Conservation (phyloP, 2,888 invertebrate genomes). For the Junonia oenone region DNA sequence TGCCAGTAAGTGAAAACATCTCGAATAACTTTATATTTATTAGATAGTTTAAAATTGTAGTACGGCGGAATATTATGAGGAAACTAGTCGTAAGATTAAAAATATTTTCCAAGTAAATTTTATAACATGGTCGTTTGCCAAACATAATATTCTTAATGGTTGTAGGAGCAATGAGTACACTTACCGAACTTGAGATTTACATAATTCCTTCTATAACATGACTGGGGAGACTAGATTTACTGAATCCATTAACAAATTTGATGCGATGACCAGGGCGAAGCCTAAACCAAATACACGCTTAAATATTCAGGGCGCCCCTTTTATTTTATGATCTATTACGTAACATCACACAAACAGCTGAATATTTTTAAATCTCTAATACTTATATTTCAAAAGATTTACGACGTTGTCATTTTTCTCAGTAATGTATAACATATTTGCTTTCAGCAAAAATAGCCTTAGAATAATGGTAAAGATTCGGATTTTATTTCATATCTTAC, state of each 20-base stretch:
- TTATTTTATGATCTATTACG: conserved; percentile 4
- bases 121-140: conserved; percentile 3
- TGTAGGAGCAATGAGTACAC: conserved; percentile 5
- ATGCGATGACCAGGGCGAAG: conserved; percentile 6
- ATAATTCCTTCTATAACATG: conserved; percentile 16
- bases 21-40: background rate
- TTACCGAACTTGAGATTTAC: conserved; percentile 16
- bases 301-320: conserved; percentile 4
- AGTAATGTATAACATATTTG: background rate
- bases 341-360: background rate
- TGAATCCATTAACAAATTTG: conserved; percentile 15
- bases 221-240: conserved; percentile 7
- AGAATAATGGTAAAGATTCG: background rate
- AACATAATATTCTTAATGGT: conserved; percentile 10
- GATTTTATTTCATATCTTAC: background rate
- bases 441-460: background rate
- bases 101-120: background rate
- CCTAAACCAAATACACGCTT: conserved; percentile 5
- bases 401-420: background rate
- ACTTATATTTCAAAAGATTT: background rate
- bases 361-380: background rate
- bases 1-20: conserved; percentile 80
- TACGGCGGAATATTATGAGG: background rate
- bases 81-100: background rate
- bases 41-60: background rate